Conservation (phyloP, 2,113 vertebrate genomes). For the Antigone vipio region DNA sequence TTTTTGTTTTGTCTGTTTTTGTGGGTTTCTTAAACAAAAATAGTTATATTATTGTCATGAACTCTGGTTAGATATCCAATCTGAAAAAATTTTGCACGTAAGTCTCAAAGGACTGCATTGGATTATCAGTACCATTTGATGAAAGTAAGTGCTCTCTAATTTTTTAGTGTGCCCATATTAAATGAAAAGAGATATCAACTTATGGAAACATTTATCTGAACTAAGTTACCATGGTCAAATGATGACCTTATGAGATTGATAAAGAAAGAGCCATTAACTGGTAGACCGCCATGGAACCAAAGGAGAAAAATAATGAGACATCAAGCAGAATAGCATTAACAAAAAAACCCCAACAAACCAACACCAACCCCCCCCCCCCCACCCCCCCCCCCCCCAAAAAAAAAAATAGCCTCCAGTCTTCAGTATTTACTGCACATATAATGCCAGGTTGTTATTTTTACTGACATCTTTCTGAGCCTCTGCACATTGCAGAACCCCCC, state of each 20-base stretch:
- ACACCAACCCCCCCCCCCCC: too few species aligned
- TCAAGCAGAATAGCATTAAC: neutral
- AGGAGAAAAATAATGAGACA: neutral
- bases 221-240: neutral
- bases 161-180: neutral
- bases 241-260: neutral
- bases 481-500: fast-evolving
- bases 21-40: neutral
- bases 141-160: neutral
- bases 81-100: neutral
- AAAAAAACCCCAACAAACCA: neutral
- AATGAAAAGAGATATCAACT: neutral
- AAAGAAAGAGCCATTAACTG: neutral
- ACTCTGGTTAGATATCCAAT: neutral
- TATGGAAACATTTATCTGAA: neutral
- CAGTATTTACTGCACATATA: neutral
- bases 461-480: neutral
- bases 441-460: neutral
- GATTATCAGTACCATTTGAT: neutral
- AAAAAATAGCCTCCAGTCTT: neutral
- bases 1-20: neutral
- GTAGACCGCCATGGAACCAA: neutral
- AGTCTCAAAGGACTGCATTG: neutral
- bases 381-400: neutral
- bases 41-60: neutral